Percentiles rank a stretch among this genome's conserved stretches.
These are phyloP conservation scores for Nudaria mundana DNA, from an alignment of 2,888 invertebrate species.

Conservation along the genomic window DNA sequence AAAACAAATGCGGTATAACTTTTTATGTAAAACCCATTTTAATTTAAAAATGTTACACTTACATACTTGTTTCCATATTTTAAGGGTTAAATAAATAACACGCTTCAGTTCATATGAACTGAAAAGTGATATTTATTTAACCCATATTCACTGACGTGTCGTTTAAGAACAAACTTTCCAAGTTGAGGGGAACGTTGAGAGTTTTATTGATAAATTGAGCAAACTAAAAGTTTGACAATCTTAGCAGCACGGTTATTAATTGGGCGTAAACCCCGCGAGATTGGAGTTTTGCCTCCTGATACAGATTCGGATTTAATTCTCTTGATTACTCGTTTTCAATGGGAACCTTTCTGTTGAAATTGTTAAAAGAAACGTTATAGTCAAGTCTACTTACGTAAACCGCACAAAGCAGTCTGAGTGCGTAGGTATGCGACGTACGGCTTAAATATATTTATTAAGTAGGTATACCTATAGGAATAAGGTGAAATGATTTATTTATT, in stretches of 20 bases:
- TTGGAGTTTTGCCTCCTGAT: conserved; percentile 44
- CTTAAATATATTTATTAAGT: too few species aligned
- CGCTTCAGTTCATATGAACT: too few species aligned
- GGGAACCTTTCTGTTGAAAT: conserved; percentile 27
- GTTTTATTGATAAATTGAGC: not conserved
- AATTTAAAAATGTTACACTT: too few species aligned
- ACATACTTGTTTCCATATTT: too few species aligned
- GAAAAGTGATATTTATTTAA: too few species aligned
- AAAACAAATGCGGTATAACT: too few species aligned
- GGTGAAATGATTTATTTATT: too few species aligned
- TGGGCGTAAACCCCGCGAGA: conserved; percentile 59
- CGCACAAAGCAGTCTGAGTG: not conserved
- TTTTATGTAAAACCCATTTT: too few species aligned
- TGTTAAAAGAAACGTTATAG: conserved; percentile 21
- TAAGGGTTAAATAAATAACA: too few species aligned
- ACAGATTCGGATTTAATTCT: conserved; percentile 42
- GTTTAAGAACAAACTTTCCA: not conserved
- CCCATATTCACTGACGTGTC: too few species aligned
- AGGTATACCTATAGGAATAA: too few species aligned
- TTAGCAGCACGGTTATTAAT: conserved; percentile 63
- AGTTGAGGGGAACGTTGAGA: not conserved
- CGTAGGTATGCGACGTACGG: too few species aligned
- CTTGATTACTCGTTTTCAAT: conserved; percentile 40
- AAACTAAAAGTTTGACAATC: conserved; percentile 24
- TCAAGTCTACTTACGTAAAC: conserved; percentile 5